Percentiles rank a stretch among this genome's conserved stretches.
Conservation (phyloP, 2,113 vertebrate genomes). For the Anoplopoma fimbria region DNA sequence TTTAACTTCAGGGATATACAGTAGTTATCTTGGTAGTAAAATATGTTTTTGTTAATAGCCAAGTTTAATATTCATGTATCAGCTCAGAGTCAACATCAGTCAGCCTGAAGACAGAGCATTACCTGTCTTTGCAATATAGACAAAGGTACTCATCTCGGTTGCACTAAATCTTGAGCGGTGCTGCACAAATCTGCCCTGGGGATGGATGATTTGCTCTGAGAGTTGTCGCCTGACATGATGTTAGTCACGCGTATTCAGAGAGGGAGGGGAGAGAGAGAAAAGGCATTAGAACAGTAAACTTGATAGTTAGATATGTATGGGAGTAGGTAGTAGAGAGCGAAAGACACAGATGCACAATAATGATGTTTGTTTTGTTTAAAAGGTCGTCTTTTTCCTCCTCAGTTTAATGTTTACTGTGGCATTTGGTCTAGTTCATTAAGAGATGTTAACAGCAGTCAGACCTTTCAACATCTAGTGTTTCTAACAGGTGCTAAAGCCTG, state of each 20-base stretch:
- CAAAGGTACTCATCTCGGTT: conserved; percentile 43
- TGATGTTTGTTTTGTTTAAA: conserved; percentile 34
- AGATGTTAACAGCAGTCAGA: conserved; percentile 13
- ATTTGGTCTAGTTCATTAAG: conserved; percentile 39
- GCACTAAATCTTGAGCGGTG: conserved; percentile 52
- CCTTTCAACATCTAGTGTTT: conserved; percentile 17
- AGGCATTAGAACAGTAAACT: conserved; percentile 18
- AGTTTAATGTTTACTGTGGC: conserved; percentile 24
- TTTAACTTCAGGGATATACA: conserved; percentile 7
- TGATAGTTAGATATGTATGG: conserved; percentile 7
- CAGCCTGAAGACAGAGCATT: conserved; percentile 35
- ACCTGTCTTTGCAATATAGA: conserved; percentile 47
- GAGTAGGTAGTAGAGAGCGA: not conserved
- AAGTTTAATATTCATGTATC: conserved; percentile 35
- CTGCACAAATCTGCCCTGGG: conserved; percentile 52
- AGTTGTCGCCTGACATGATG: conserved; percentile 36
- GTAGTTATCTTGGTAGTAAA: conserved; percentile 38
- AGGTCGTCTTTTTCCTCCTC: conserved; percentile 12
- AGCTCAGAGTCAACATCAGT: conserved; percentile 18
- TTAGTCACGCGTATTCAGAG: conserved; percentile 50
- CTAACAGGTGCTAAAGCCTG: conserved; percentile 22
- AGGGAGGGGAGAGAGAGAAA: not conserved
- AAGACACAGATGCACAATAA: conserved; percentile 4
- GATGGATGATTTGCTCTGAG: conserved; percentile 53
- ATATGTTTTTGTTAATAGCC: conserved; percentile 28